Percentiles rank a stretch among this genome's conserved stretches.
Evolutionary conservation across 92 coral and sea anemone genomes (phyloP).

Genomic region (Phymanthus crucifer): DNA sequence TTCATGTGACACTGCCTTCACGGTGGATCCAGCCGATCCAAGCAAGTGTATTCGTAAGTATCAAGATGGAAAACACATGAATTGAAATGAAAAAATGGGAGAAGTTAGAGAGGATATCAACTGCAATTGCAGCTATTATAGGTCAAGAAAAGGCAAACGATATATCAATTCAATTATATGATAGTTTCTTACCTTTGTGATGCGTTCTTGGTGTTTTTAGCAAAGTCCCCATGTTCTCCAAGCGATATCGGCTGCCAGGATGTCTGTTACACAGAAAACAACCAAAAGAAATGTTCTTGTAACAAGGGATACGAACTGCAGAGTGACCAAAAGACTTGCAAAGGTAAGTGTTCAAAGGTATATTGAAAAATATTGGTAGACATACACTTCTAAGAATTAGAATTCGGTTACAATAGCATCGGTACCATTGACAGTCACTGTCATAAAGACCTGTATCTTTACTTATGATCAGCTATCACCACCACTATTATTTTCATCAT

Average conservation of each 20-base stretch:
- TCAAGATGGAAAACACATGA: not conserved
- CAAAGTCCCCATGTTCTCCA: conserved; percentile 20
- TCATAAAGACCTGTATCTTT: no score
- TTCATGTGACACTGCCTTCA: conserved; percentile 48
- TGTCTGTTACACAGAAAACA: conserved; percentile 35
- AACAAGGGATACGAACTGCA: conserved; percentile 42
- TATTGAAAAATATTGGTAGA: not conserved
- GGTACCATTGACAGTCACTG: no score
- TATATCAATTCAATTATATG: not conserved
- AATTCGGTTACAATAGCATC: no score
- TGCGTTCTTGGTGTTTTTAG: conserved; percentile 7
- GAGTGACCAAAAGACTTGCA: conserved; percentile 42
- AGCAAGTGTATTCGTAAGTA: conserved; percentile 59
- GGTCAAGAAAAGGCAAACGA: not conserved
- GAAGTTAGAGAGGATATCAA: not conserved
- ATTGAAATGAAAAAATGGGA: not conserved
- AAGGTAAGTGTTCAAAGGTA: conserved; percentile 23
- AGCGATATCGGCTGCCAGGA: conserved; percentile 30
- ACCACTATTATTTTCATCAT: no score
- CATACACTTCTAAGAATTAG: no score
- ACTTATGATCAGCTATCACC: no score
- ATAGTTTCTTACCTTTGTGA: not conserved
- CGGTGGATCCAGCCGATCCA: conserved; percentile 40
- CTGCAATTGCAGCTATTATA: not conserved
- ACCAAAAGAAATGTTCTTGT: conserved; percentile 38